Conservation (phyloP, 2,888 invertebrate species). For the Dasysyrphus tricinctus region DNA sequence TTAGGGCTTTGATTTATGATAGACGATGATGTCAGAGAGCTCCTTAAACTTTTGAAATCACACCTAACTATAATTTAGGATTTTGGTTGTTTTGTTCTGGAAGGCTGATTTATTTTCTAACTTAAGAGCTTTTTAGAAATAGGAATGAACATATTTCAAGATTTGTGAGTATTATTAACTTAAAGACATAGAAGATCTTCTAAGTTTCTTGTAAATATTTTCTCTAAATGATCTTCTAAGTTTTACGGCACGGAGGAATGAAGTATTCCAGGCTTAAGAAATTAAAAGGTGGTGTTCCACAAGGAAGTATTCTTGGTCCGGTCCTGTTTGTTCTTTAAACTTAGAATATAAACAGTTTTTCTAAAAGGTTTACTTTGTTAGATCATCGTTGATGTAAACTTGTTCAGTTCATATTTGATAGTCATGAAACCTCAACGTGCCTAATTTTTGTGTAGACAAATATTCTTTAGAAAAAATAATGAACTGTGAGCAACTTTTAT, state of each 20-base stretch:
- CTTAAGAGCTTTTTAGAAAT: conserved; percentile 17
- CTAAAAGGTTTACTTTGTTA: too few relatives aligned
- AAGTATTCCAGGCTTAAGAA: neutral
- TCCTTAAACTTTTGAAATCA: conserved; percentile 38
- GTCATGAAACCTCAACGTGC: too few relatives aligned
- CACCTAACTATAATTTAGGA: conserved; percentile 12
- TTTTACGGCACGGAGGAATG: neutral
- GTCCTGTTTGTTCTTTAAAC: too few relatives aligned
- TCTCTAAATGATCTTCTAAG: neutral
- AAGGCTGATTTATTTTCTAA: conserved; percentile 18
- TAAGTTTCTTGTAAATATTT: neutral
- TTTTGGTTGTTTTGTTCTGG: neutral
- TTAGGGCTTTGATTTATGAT: conserved; percentile 52
- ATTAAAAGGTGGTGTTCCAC: neutral
- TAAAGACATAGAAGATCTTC: neutral
- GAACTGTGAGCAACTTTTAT: too few relatives aligned
- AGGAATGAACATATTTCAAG: neutral
- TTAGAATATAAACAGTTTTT: too few relatives aligned
- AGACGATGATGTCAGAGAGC: conserved; percentile 33
- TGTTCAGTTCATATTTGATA: too few relatives aligned
- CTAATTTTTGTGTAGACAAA: too few relatives aligned
- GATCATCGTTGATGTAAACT: too few relatives aligned
- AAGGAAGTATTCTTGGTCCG: neutral
- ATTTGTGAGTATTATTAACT: neutral
- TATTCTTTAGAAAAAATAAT: too few relatives aligned